A percentile compares a stretch with the other conserved stretches of the same genome.
These are phyloP conservation scores for Netelia virgata DNA, from an alignment of 2,888 invertebrate species.

Conservation along the genomic window DNA sequence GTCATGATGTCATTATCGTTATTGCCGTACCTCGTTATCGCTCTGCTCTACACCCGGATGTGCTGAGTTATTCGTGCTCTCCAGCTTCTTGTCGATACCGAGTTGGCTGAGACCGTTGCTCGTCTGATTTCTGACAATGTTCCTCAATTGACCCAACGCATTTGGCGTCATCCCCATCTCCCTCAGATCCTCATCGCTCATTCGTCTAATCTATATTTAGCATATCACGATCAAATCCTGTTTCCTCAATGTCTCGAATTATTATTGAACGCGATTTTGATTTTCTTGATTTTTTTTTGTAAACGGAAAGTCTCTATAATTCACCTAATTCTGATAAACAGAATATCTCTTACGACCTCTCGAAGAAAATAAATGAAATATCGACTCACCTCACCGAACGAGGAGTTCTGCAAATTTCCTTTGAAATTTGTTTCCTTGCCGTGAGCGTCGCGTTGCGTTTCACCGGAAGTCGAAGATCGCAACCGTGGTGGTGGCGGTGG, in stretches of 20 bases:
- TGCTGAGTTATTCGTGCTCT: slow-evolving; percentile 75
- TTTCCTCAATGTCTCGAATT: background rate
- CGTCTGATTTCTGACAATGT: slow-evolving; percentile 86
- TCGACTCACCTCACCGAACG: slow-evolving; percentile 83
- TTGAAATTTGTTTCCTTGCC: slow-evolving; percentile 83
- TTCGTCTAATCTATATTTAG: slow-evolving; percentile 86
- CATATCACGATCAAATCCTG: slow-evolving; percentile 52
- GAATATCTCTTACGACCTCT: too few relatives aligned
- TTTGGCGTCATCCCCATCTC: slow-evolving; percentile 86
- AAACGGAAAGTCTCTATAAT: background rate
- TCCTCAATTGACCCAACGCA: slow-evolving; percentile 87
- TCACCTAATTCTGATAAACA: too few relatives aligned
- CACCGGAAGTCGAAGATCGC: slow-evolving; percentile 79
- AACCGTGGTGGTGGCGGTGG: slow-evolving; percentile 80
- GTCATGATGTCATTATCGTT: too few relatives aligned
- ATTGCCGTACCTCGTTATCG: slow-evolving; percentile 79
- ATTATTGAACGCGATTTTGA: background rate
- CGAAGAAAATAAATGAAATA: background rate
- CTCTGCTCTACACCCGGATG: slow-evolving; percentile 75
- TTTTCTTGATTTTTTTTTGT: background rate
- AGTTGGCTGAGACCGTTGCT: slow-evolving; percentile 77
- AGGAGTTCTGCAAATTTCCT: slow-evolving; percentile 82
- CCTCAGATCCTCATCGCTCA: slow-evolving; percentile 88
- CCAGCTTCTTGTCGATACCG: slow-evolving; percentile 77
- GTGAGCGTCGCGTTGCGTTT: slow-evolving; percentile 80